phyloP scores from a whole-genome alignment of 2,888 invertebrate genomes.

The Perdita meconis region DNA sequence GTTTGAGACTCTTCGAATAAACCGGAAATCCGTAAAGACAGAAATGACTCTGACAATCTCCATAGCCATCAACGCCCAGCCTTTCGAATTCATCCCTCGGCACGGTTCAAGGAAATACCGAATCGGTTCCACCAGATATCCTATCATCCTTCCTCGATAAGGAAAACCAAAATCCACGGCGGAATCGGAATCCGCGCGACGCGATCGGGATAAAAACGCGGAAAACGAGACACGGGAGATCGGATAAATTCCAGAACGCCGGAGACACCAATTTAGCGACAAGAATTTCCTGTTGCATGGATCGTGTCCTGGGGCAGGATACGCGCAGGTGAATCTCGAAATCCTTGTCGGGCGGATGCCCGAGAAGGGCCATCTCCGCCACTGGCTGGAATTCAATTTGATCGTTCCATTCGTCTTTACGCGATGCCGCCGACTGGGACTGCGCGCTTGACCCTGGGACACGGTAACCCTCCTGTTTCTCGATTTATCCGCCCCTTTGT shows the following conservation, averaged over 20 bases:
- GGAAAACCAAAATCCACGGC: background rate
- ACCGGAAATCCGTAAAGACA: background rate
- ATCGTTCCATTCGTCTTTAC: constrained; percentile 75
- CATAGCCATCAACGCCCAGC: no score
- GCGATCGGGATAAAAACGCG: background rate
- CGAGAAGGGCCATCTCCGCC: constrained; percentile 13
- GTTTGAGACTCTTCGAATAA: background rate
- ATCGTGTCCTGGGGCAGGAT: background rate
- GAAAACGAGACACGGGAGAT: background rate
- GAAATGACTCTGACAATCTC: background rate
- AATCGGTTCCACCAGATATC: no score
- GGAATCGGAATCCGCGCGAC: background rate
- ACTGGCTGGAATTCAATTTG: constrained; percentile 80
- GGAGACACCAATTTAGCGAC: constrained; percentile 7
- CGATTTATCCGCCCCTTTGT: constrained; percentile 62
- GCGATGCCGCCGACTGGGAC: constrained; percentile 17
- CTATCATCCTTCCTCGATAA: background rate
- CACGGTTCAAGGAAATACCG: background rate
- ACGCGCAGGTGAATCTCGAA: constrained; percentile 47
- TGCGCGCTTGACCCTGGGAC: constrained; percentile 19
- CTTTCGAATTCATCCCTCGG: background rate
- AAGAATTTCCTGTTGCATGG: constrained; percentile 15
- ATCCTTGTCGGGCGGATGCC: constrained; percentile 7
- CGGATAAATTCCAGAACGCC: constrained; percentile 4
- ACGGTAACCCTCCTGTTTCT: constrained; percentile 30